A percentile compares a stretch with the other conserved stretches of the same genome.
Conservation (phyloP, 2,888 invertebrate species). For the Neocrepidodera transversa region DNA sequence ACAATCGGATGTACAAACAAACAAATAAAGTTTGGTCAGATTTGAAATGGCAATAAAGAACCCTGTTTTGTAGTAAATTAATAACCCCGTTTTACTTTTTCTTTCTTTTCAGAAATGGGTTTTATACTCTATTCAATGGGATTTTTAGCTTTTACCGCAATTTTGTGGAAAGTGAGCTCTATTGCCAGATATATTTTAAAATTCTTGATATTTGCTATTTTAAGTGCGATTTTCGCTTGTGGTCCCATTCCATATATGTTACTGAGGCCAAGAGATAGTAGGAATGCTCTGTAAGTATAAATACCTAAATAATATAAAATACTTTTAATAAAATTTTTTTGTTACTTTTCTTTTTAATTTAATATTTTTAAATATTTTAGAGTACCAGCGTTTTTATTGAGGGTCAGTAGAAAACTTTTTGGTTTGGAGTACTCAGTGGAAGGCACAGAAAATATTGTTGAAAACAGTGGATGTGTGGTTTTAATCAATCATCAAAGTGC, state of each 20-base stretch:
- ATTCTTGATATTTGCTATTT: conserved; percentile 69
- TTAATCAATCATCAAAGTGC: conserved; percentile 90
- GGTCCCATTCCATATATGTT: conserved; percentile 80
- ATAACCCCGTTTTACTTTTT: too few species aligned
- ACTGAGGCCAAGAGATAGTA: conserved; percentile 73
- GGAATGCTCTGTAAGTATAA: conserved; percentile 79
- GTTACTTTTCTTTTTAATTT: too few species aligned
- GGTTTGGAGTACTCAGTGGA: conserved; percentile 77
- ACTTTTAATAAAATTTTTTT: too few species aligned
- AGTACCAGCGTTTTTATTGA: conserved; percentile 72
- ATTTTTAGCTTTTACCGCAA: conserved; percentile 37
- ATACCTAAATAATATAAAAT: not conserved
- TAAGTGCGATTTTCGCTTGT: conserved; percentile 66
- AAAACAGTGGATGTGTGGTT: conserved; percentile 78
- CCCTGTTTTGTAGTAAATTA: too few species aligned
- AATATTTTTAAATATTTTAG: conserved; percentile 56
- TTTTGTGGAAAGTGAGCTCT: conserved; percentile 65
- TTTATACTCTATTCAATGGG: conserved; percentile 38
- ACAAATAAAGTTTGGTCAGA: too few species aligned
- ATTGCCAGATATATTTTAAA: conserved; percentile 76
- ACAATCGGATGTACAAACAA: too few species aligned
- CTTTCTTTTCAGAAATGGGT: conserved; percentile 44
- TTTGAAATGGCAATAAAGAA: too few species aligned
- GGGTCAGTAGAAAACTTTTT: conserved; percentile 63
- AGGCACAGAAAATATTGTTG: conserved; percentile 77